These are phyloP conservation scores for Tyrophagus putrescentiae DNA, from an alignment of 1,140 invertebrate genomes.

Conservation along the genomic window DNA sequence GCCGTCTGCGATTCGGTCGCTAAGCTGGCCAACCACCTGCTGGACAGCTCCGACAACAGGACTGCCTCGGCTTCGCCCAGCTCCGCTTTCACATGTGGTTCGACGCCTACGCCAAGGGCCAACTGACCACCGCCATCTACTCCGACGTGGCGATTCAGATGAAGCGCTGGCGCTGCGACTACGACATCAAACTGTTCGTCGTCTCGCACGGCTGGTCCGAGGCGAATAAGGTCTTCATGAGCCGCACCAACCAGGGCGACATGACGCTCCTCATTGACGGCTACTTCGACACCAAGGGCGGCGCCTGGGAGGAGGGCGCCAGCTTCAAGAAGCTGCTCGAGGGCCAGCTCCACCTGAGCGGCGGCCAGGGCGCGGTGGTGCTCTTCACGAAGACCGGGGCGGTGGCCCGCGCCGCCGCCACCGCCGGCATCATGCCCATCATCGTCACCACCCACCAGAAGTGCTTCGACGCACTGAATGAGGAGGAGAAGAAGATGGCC, in stretches of 20 bases:
- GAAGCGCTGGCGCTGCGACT: conserved; percentile 14
- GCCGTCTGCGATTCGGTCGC: not conserved
- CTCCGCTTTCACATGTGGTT: conserved; percentile 22
- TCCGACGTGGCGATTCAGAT: conserved; percentile 23
- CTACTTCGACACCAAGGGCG: conserved; percentile 18
- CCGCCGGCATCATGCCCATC: conserved; percentile 3
- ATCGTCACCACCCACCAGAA: conserved; percentile 17
- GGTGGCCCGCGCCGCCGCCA: not conserved
- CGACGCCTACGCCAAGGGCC: conserved; percentile 12
- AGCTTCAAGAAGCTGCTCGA: not conserved
- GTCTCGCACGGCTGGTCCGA: conserved; percentile 21
- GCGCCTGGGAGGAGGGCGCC: not conserved
- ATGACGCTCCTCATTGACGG: conserved; percentile 21
- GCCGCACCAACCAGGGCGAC: conserved; percentile 22
- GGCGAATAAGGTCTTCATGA: conserved; percentile 20
- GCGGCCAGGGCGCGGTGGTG: conserved; percentile 3
- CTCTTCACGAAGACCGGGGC: conserved; percentile 19
- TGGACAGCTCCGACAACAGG: not conserved
- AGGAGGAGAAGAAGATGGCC: conserved; percentile 15
- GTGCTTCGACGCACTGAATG: not conserved
- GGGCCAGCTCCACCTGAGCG: not conserved
- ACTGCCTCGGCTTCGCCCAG: not conserved
- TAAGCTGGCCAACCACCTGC: not conserved
- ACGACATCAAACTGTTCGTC: conserved; percentile 23
- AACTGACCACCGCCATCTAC: conserved; percentile 16